These are phyloP conservation scores for Megaleporinus macrocephalus DNA, from an alignment of 2,113 vertebrate genomes.

Conservation along the genomic window DNA sequence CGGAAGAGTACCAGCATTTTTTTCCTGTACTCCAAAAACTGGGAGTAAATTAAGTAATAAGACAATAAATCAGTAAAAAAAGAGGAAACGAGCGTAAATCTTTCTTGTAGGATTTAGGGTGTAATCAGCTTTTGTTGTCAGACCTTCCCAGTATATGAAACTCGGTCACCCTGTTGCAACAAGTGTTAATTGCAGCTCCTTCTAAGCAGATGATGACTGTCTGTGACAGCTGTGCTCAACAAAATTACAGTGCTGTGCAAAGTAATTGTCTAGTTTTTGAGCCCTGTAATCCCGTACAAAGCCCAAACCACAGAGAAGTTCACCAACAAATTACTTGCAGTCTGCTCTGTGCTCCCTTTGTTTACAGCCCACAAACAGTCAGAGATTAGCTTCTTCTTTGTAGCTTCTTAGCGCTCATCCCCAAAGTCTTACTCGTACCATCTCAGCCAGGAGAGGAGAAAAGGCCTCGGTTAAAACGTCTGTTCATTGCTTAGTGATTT, in stretches of 20 bases:
- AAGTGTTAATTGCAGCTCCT: neutral
- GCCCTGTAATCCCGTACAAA: neutral
- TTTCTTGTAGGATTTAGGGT: too few species aligned
- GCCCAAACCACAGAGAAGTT: neutral
- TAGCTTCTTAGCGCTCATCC: too few species aligned
- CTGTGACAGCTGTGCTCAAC: neutral
- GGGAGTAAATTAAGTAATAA: too few species aligned
- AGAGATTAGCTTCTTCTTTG: too few species aligned
- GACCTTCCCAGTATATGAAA: neutral
- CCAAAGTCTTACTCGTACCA: too few species aligned
- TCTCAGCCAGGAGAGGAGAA: too few species aligned
- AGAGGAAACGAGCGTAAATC: too few species aligned
- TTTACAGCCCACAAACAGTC: neutral
- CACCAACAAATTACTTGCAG: neutral
- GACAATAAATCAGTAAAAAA: too few species aligned
- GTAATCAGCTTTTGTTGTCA: neutral
- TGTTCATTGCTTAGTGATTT: too few species aligned
- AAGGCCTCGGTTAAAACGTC: too few species aligned
- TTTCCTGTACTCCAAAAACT: too few species aligned
- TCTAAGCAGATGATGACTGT: neutral
- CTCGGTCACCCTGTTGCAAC: neutral
- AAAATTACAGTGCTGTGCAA: neutral
- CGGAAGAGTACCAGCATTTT: too few species aligned
- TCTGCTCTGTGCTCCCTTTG: neutral
- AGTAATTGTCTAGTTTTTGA: neutral